Evolutionary conservation across 1,140 invertebrate genomes (phyloP).

Genomic region (Psilanteris sp.): DNA sequence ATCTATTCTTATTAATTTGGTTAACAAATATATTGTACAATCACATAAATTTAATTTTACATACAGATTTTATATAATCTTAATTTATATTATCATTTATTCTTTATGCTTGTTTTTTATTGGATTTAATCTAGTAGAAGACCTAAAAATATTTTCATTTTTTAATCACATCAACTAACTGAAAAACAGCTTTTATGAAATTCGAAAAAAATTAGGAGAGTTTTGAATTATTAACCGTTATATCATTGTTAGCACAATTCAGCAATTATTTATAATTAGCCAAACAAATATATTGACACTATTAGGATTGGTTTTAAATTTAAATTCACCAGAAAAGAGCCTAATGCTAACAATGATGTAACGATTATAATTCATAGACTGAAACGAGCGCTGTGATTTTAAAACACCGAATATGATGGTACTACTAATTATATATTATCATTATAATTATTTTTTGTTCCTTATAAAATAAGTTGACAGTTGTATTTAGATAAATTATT

Average conservation of each 20-base stretch:
- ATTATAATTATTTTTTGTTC: constrained; percentile 62
- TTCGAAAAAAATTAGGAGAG: constrained; percentile 6
- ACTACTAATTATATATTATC: constrained; percentile 68
- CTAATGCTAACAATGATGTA: constrained; percentile 64
- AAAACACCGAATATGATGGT: constrained; percentile 76
- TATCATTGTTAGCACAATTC: constrained; percentile 25
- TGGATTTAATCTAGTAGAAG: too few species aligned
- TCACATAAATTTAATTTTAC: too few species aligned
- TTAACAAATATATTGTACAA: too few species aligned
- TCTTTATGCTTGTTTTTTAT: constrained; percentile 5
- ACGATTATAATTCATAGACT: constrained; percentile 70
- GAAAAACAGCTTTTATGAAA: constrained; percentile 15
- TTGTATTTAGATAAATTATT: constrained; percentile 49
- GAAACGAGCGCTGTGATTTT: constrained; percentile 77
- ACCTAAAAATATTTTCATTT: too few species aligned
- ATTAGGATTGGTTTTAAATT: too few species aligned
- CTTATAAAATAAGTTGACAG: constrained; percentile 48
- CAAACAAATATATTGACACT: too few species aligned
- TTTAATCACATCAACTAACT: constrained; percentile 11
- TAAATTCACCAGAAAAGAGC: too few species aligned
- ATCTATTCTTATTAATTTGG: too few species aligned
- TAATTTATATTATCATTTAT: background rate
- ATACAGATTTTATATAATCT: background rate
- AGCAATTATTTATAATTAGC: constrained; percentile 8
- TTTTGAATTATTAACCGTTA: constrained; percentile 32